Base-by-base conservation (phyloP, 2,113 vertebrate species). In the Vidua chalybeata region DNA sequence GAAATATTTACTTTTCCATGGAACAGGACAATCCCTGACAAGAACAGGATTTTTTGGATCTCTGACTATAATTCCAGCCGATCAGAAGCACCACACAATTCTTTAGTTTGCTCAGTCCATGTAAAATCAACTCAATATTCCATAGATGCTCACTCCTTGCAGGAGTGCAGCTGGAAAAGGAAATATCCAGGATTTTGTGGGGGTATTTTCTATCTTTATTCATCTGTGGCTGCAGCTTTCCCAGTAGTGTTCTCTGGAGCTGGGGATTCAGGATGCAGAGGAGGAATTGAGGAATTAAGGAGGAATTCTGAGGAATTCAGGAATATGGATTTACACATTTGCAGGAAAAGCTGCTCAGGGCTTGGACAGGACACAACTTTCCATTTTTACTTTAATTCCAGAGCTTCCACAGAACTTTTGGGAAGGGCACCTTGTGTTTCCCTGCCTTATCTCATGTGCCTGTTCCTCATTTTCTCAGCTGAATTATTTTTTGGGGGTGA, bases 251-350 rank as follows among this genome's bases (percentile, higher is more conserved):
- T 28, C 7, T 9, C 7, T 24, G 19, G n/a, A 51, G 30, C 3
- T 0, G 1, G 31, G 68, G 15, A 61, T 12, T 24, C 0, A 0
- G 72, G 54, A 46, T 64, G 55, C 72, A 69, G 63, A 64, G 63
- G 28, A 61, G 67, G 41, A n/a, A 19, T 48, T 31, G 7, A 13
- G 56, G 86, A 39, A 52, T 17, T 26, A 14, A 16, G 52, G 35
- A 45, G 22, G 64, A 48, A 48, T 67, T 67, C 2, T 5, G 35
- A 64, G 67, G 39, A 26, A 13, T 41, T 39, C 8, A 23, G 43
- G 83, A 48, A 48, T 19, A 3, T 31, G 20, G 22, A 59, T 21
- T 52, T 75, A 24, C 2, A 3, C 10, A 4, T 55, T 69, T 8
- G 26, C 39, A 87, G 62, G 17, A 56, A 48, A 58, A 84, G 43